Percentiles rank a stretch among this genome's conserved stretches.
Conservation (phyloP, 2,113 vertebrate species). For the Castor canadensis region DNA sequence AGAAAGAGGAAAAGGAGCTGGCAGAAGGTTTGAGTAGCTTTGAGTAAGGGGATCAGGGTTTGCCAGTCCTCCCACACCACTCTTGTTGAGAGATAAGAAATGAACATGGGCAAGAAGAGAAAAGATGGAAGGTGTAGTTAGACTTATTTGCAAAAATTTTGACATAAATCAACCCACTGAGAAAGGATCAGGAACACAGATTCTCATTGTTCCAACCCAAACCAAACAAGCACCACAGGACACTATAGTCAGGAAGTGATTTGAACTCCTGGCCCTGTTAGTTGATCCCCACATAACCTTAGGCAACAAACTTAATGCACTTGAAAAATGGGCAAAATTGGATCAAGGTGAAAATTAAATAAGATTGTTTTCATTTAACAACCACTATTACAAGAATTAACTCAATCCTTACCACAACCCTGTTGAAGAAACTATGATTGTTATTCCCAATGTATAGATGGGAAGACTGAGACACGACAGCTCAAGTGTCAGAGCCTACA, state of each 20-base stretch:
- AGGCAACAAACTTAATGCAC: not conserved
- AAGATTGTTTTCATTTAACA: not conserved
- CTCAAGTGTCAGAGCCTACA: not conserved
- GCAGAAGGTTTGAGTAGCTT: not conserved
- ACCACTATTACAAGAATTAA: not conserved
- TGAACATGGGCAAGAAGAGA: not conserved
- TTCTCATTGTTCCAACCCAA: not conserved
- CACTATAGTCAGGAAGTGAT: not conserved
- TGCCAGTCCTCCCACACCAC: not conserved
- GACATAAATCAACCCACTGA: not conserved
- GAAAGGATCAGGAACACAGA: not conserved
- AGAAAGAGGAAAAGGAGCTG: not conserved
- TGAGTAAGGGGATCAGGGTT: not conserved
- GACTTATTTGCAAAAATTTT: not conserved
- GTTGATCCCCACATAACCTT: not conserved
- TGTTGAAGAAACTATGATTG: not conserved
- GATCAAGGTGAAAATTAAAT: not conserved
- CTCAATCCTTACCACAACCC: not conserved
- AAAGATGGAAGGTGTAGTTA: not conserved
- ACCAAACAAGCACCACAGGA: not conserved
- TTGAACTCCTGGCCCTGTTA: not conserved
- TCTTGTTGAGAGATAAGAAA: not conserved
- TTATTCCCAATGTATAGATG: no score
- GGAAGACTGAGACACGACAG: not conserved
- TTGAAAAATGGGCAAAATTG: not conserved